These are phyloP conservation scores for Astreopora myriophthalma DNA, from an alignment of 64 coral and sea anemone species.

Conservation along the genomic window DNA sequence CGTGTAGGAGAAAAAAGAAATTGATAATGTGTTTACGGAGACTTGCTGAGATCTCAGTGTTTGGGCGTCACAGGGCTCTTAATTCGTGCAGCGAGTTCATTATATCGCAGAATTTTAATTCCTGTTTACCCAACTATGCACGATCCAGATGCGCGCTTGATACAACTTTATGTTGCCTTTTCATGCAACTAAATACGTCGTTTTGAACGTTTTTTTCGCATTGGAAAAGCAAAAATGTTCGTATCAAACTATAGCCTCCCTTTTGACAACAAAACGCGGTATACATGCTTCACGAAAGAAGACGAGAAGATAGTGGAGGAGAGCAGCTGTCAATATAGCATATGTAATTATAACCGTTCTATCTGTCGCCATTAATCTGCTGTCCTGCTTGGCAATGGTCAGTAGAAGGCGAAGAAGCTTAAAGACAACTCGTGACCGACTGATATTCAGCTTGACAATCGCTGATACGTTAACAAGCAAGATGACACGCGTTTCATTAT, in stretches of 20 bases:
- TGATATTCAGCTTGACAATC: conserved; percentile 53
- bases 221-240: background rate
- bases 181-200: no score
- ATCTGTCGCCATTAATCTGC: background rate
- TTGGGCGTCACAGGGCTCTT: background rate
- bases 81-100: background rate
- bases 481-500: background rate
- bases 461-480: conserved; percentile 51
- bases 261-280: no score
- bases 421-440: conserved; percentile 24
- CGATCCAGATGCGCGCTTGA: no score
- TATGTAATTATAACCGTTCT: background rate
- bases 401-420: background rate
- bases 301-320: background rate
- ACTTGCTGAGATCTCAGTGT: background rate
- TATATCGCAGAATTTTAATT: background rate
- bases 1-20: no score
- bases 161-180: background rate
- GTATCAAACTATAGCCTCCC: no score
- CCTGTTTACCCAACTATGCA: background rate
- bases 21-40: background rate
- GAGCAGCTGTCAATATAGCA: background rate
- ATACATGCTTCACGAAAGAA: no score
- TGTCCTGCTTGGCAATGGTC: background rate
- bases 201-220: background rate